These are phyloP conservation scores for Orussus abietinus DNA, from an alignment of 1,140 invertebrate species.

Conservation along the genomic window DNA sequence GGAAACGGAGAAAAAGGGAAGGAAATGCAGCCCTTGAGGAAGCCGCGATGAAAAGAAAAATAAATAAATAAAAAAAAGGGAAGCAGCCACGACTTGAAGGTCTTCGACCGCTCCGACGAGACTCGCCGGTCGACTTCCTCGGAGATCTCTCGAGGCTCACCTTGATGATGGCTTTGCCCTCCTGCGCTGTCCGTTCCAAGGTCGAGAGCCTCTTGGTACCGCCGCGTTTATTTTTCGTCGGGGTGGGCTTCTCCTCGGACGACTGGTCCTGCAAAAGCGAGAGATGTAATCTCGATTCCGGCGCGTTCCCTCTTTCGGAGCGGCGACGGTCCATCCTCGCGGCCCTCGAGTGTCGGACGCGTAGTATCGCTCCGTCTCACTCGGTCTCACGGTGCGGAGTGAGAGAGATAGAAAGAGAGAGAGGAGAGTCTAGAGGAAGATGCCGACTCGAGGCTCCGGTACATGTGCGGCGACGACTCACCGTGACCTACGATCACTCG, in stretches of 20 bases:
- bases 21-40: no score
- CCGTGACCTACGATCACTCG: no score
- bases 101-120: background rate
- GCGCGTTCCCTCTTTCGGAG: background rate
- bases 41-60: conserved; percentile 2
- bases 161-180: conserved; percentile 53
- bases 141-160: conserved; percentile 26
- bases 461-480: no score
- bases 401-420: no score
- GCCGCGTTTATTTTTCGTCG: conserved; percentile 46
- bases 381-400: no score
- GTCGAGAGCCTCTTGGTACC: conserved; percentile 51
- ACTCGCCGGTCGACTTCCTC: background rate
- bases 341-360: no score
- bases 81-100: background rate
- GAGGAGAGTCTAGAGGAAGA: no score
- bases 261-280: conserved; percentile 45
- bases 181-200: conserved; percentile 49
- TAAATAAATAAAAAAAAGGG: conserved; percentile 1
- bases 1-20: no score
- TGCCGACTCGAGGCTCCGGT: no score
- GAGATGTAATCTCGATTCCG: background rate
- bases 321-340: no score
- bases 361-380: no score
- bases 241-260: conserved; percentile 42